Evolutionary conservation across 1,140 invertebrate genomes (phyloP), one percentile per base, ranked within the genome.

Genomic region (Eumaeus atala): DNA sequence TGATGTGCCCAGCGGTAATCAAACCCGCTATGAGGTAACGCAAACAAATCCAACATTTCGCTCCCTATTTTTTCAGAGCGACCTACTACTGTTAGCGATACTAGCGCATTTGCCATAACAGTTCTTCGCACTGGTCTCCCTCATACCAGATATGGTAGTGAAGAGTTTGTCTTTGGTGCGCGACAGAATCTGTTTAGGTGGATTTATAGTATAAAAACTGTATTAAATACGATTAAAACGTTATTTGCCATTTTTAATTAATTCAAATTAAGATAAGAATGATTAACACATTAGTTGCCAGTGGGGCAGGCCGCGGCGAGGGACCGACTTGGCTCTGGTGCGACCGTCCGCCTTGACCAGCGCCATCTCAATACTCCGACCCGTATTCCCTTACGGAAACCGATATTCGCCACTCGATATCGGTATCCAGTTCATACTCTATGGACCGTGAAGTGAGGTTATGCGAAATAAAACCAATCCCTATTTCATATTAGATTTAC

Each of bases 201-300:
- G 21, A 3, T 28, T 28, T 28, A 28, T 28, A 3, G 6, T 6
- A 28, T 6, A 28, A 28, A 28, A 2, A 28, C 21, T 6, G 21
- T 28, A 3, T 2, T 28, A 3, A 28, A 28, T 28, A 28, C 21
- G 6, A 2, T 28, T 28, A 28, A 28, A 6, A 6, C 21, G 2
- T 28, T 28, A 28, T 28, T 28, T 28, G 21, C 21, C 21, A 2
- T 3, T 6, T 3, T 44, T 54, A 17, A 58, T 61, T 62, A 67
- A 28, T 6, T 3, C 36, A 58, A 17, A 58, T 61, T 62, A 67
- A 48, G 75, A 67, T 66, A 72, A 81, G 76, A 80, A 76, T 28
- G 21, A 28, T 85, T 84, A 85, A 87, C 84, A 87, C 82, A 87
- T 73, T 78, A 85, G 84, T 80, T 78, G 84, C 84, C 84, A 87